phyloP scores from a whole-genome alignment of 2,113 vertebrate genomes.

The Lontra canadensis region DNA sequence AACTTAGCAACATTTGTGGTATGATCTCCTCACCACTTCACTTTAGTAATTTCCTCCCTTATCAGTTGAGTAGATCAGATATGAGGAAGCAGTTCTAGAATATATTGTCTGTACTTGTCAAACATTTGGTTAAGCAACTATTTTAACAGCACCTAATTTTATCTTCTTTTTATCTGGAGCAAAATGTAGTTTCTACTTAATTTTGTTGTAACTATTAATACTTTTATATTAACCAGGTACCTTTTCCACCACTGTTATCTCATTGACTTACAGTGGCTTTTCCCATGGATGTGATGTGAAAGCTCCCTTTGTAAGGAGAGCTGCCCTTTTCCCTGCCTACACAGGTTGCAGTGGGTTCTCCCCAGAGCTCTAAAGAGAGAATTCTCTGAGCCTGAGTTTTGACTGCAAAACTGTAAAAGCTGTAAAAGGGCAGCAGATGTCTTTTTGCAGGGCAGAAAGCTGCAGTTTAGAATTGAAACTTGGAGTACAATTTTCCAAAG shows the following conservation, averaged over 20 bases:
- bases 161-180: slow-evolving; percentile 24
- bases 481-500: slow-evolving; percentile 3
- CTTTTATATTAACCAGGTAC: not conserved
- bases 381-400: not conserved
- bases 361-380: not conserved
- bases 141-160: slow-evolving; percentile 21
- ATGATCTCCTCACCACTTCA: not conserved
- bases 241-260: not conserved
- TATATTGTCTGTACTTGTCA: slow-evolving; percentile 43
- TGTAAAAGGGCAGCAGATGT: not conserved
- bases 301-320: not conserved
- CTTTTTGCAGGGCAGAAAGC: slow-evolving; percentile 11
- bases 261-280: slow-evolving; percentile 18
- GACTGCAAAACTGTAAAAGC: not conserved
- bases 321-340: not conserved
- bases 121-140: slow-evolving; percentile 41
- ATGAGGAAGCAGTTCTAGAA: slow-evolving; percentile 42
- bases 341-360: not conserved
- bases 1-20: not conserved
- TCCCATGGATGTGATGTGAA: not conserved
- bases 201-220: slow-evolving; percentile 25
- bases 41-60: slow-evolving; percentile 18
- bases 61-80: slow-evolving; percentile 34
- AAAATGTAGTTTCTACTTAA: not conserved
- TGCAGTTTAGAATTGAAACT: slow-evolving; percentile 26